Percentiles rank a stretch among this genome's conserved stretches.
Conservation (phyloP, 2,113 vertebrate genomes). For the Pyrgilauda ruficollis region DNA sequence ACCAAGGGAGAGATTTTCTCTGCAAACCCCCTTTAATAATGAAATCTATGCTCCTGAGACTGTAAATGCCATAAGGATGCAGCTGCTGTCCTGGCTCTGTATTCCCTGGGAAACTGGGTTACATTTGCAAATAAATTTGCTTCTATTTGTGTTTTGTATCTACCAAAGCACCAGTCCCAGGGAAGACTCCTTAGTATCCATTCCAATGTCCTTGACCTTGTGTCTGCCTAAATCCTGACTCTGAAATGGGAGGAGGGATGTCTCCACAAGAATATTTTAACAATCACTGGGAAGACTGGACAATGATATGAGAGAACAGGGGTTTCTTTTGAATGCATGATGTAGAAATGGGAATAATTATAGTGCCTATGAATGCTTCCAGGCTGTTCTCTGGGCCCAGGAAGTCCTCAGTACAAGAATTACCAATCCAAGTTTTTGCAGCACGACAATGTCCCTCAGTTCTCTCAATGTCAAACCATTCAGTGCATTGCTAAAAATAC, state of each 20-base stretch:
- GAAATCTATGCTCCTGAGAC: fast-evolving
- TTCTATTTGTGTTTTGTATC: background rate
- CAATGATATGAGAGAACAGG: background rate
- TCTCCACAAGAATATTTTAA: background rate
- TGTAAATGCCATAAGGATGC: background rate
- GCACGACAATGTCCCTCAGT: background rate
- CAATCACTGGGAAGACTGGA: background rate
- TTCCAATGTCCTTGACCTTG: background rate
- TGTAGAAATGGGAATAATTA: background rate
- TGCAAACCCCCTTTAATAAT: background rate
- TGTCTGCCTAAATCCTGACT: background rate
- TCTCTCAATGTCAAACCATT: conserved; percentile 48
- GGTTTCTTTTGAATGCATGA: background rate
- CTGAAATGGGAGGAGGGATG: background rate
- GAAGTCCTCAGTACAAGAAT: background rate
- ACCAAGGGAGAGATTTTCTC: background rate
- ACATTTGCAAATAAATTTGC: background rate
- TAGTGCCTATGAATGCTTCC: background rate
- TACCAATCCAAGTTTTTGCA: background rate
- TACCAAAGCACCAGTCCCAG: background rate
- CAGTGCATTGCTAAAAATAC: conserved; percentile 45
- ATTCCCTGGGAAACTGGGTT: background rate
- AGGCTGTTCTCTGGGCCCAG: background rate
- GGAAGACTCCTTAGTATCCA: background rate
- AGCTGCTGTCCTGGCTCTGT: background rate